Percentiles rank a stretch among this genome's conserved stretches.
These are phyloP conservation scores for Lutraria lutraria DNA, from an alignment of 2,888 invertebrate genomes.

Conservation along the genomic window DNA sequence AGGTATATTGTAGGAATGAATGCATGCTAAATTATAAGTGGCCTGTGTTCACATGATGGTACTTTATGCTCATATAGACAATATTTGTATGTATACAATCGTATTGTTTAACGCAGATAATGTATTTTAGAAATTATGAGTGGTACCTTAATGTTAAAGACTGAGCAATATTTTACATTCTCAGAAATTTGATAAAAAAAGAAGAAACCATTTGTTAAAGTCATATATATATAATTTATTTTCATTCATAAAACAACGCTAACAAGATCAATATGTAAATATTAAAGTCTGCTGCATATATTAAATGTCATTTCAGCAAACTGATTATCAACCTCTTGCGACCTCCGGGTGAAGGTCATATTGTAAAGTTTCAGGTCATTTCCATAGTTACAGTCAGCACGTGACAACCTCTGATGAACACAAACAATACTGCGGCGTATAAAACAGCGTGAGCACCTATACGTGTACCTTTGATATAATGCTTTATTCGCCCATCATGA, in stretches of 20 bases:
- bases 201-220: background rate
- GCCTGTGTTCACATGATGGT: no score
- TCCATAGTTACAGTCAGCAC: background rate
- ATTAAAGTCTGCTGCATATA: background rate
- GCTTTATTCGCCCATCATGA: background rate
- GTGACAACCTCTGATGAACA: background rate
- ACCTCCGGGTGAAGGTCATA: constrained; percentile 7
- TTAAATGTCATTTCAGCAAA: constrained; percentile 5
- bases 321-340: background rate
- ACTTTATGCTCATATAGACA: no score
- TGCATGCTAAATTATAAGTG: no score
- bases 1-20: no score
- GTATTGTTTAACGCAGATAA: no score
- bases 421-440: constrained; percentile 12
- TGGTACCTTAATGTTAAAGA: no score
- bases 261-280: constrained; percentile 35
- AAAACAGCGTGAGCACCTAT: constrained; percentile 16
- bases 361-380: constrained; percentile 17
- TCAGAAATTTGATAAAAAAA: no score
- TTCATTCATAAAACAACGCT: constrained; percentile 49
- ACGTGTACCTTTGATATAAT: constrained; percentile 7
- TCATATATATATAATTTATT: constrained; percentile 46
- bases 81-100: no score
- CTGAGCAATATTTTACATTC: no score
- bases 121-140: no score